Evolutionary conservation across 2,797 vertebrate species (phyloP), one percentile per base, ranked within the genome.

Genomic region (Girardinus metallicus): DNA sequence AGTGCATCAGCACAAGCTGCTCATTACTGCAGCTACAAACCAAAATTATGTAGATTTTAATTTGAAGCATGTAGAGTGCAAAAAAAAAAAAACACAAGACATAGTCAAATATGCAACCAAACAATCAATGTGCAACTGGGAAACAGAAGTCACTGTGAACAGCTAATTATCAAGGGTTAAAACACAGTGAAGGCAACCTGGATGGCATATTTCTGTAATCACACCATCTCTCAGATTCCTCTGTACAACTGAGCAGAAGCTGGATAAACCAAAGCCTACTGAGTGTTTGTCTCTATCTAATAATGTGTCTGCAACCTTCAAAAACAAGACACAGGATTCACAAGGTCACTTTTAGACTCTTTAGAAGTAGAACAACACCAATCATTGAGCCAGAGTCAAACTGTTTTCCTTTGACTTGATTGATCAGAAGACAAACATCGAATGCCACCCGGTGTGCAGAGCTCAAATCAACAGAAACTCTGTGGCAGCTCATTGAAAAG

Each of bases 161-260:
- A 62, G 13, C 57, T 16, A 60, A 31, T 34, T 62, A 62, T 16
- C 16, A 34, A 64, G 2, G 16, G 23, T n/a, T 57, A 57, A 57
- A 57, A 11, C 55, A 64, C 34, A 18, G 31, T 18, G 31, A 64
- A 64, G 31, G 3, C 36, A 36, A 36, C 31, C 12, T 36, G 60
- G 31, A 62, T 6, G 16, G 31, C 31, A 64, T 36, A 36, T 36
- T 64, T 64, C 16, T 34, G 31, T 34, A 64, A 64, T 64, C 8
- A 18, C 34, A 18, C 60, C 15, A 64, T 36, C 21, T 26, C 31
- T 60, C 15, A 62, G 15, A 62, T 18, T 62, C 60, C 29, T 34
- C 64, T 68, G 64, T 41, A 68, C 64, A 66, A 39, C 64, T 66
- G 62, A 66, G 41, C 36, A 68, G 26, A 68, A 41, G 34, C 18